phyloP scores from a whole-genome alignment of 1,140 invertebrate genomes.

The Holcopasites calliopsidis region DNA sequence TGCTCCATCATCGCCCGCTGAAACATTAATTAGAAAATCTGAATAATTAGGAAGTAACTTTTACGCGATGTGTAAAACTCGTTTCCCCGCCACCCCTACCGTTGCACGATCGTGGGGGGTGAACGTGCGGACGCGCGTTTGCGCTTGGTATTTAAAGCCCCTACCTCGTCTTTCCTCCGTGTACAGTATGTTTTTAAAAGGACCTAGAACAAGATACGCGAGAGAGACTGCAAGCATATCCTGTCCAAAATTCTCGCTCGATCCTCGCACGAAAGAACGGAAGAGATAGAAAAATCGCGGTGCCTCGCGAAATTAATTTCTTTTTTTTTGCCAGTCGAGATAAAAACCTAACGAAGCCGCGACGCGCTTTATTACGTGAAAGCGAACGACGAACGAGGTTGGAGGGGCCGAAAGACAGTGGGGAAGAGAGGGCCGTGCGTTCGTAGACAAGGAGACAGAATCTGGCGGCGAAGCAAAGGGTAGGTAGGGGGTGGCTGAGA shows the following conservation, averaged over 20 bases:
- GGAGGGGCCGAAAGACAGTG: constrained; percentile 47
- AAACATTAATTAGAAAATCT: constrained; percentile 79
- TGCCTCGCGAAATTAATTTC: constrained; percentile 72
- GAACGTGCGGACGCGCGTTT: constrained; percentile 34
- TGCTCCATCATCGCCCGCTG: constrained; percentile 74
- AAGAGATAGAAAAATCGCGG: constrained; percentile 52
- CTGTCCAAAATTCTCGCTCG: constrained; percentile 54
- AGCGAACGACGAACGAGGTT: constrained; percentile 63
- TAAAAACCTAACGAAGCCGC: constrained; percentile 73
- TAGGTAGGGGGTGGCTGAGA: constrained; percentile 57
- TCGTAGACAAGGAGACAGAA: constrained; percentile 41
- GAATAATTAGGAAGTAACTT: constrained; percentile 79
- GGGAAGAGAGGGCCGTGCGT: constrained; percentile 38
- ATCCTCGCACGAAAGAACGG: constrained; percentile 1
- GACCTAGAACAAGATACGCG: constrained; percentile 56
- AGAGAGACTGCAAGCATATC: constrained; percentile 35
- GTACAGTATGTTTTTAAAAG: no score
- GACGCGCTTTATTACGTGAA: constrained; percentile 69
- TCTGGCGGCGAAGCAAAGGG: constrained; percentile 50
- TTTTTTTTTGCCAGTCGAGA: constrained; percentile 61
- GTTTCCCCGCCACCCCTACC: background rate
- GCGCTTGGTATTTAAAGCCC: background rate
- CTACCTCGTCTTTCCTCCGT: constrained; percentile 14
- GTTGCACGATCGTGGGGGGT: background rate
- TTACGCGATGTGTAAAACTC: constrained; percentile 69